Percentiles rank a stretch among this genome's conserved stretches.
Conservation (phyloP, 2,888 invertebrate species). For the Drosophila stalkeri region DNA sequence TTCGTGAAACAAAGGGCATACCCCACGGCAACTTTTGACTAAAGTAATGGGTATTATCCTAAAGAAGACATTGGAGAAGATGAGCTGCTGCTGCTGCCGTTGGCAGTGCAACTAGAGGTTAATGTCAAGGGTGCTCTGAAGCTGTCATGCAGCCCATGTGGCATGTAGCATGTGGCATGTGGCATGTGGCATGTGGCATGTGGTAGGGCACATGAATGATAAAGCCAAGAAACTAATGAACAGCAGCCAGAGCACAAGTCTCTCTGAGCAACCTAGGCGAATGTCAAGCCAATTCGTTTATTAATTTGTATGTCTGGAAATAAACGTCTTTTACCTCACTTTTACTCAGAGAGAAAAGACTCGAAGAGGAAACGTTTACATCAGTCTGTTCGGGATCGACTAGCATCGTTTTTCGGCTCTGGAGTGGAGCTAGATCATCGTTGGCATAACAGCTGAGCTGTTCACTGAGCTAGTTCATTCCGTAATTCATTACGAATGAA, state of each 20-base stretch:
- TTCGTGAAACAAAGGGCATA: neutral
- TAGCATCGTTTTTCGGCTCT: no score
- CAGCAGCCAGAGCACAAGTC: neutral
- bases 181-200: neutral
- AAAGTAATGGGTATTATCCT: neutral
- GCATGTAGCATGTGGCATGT: neutral
- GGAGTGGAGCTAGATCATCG: no score
- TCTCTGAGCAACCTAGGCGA: neutral
- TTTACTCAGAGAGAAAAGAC: no score
- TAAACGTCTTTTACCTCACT: no score
- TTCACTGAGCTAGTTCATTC: no score
- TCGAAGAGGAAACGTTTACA: no score
- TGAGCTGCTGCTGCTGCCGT: neutral
- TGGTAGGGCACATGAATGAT: slow-evolving; percentile 22
- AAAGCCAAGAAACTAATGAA: slow-evolving; percentile 4
- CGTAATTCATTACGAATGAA: no score
- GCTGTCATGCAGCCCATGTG: slow-evolving; percentile 6
- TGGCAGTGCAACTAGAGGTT: slow-evolving; percentile 25
- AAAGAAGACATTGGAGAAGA: neutral
- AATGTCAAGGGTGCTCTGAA: slow-evolving; percentile 16
- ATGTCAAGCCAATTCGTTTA: neutral
- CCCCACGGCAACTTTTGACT: neutral
- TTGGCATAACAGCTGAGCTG: neutral
- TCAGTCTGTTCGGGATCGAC: no score
- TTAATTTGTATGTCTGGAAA: no score